Percentiles rank a stretch among this genome's conserved stretches.
Conservation (phyloP, 2,888 invertebrate species). For the Dicroscelio sp. region DNA sequence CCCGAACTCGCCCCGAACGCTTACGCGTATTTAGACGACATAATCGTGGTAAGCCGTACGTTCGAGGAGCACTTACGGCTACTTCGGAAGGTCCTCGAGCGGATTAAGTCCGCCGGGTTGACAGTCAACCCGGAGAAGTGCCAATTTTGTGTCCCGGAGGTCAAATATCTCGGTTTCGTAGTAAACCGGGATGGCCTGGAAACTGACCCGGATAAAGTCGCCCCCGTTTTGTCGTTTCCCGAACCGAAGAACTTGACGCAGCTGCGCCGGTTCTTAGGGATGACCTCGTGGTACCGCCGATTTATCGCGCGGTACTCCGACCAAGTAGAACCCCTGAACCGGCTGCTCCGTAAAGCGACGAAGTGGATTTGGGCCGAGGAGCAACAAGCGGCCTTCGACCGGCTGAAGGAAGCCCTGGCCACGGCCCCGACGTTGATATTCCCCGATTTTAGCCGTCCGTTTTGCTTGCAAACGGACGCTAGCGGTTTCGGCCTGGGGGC, state of each 20-base stretch:
- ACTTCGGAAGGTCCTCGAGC: conserved; percentile 46
- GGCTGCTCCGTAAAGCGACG: neutral
- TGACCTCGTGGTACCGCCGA: neutral
- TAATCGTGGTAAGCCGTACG: conserved; percentile 68
- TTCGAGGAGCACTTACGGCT: conserved; percentile 66
- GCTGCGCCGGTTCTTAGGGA: conserved; percentile 84
- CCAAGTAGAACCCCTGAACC: neutral
- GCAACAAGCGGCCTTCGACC: neutral
- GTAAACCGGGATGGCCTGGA: conserved; percentile 55
- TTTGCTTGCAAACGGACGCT: neutral
- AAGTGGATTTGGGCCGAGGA: neutral
- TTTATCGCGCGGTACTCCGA: neutral
- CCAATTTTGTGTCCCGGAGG: conserved; percentile 64
- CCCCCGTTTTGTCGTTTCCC: conserved; percentile 47
- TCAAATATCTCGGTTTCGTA: conserved; percentile 58
- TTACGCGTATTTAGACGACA: conserved; percentile 76
- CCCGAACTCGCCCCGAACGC: conserved; percentile 65
- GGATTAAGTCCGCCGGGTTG: conserved; percentile 15
- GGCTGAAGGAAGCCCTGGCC: too few species aligned
- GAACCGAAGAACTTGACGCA: conserved; percentile 51
- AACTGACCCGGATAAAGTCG: conserved; percentile 55
- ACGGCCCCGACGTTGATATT: neutral
- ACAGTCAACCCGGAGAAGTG: conserved; percentile 64
- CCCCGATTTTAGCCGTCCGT: neutral
- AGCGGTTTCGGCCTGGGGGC: conserved; percentile 66